Conservation (phyloP, 1,140 invertebrate genomes). For the Riptortus pedestris region DNA sequence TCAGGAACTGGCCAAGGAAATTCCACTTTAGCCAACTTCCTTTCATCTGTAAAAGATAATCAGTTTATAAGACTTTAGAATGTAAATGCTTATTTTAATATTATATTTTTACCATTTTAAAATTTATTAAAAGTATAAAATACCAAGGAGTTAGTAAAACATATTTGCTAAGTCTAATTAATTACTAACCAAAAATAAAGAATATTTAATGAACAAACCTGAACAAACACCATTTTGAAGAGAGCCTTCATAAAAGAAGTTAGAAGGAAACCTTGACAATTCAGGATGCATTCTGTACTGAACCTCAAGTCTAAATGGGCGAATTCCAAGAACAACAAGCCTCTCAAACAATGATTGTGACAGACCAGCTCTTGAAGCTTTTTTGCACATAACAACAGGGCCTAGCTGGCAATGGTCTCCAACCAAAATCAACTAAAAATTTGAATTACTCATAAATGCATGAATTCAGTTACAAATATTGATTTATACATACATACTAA, state of each 20-base stretch:
- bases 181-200: background rate
- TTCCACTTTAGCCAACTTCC: constrained; percentile 80
- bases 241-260: constrained; percentile 99
- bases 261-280: constrained; percentile 92
- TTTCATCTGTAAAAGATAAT: too few relatives aligned
- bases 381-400: constrained; percentile 99
- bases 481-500: too few relatives aligned
- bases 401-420: constrained; percentile 98
- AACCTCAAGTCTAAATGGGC: constrained; percentile 90
- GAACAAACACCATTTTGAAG: constrained; percentile 97
- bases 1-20: constrained; percentile 96
- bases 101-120: too few relatives aligned
- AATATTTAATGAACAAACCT: constrained; percentile 36
- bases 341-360: constrained; percentile 96
- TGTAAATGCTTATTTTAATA: constrained; percentile 14
- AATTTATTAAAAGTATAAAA: too few relatives aligned
- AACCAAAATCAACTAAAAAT: constrained; percentile 75
- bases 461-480: too few relatives aligned
- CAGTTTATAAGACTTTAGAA: too few relatives aligned
- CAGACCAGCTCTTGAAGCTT: constrained; percentile 90
- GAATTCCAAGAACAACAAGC: constrained; percentile 88
- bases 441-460: background rate
- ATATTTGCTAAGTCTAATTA: background rate
- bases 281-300: constrained; percentile 99
- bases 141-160: too few relatives aligned